Conservation (phyloP, 2,888 invertebrate genomes). For the Cephus pulcher region DNA sequence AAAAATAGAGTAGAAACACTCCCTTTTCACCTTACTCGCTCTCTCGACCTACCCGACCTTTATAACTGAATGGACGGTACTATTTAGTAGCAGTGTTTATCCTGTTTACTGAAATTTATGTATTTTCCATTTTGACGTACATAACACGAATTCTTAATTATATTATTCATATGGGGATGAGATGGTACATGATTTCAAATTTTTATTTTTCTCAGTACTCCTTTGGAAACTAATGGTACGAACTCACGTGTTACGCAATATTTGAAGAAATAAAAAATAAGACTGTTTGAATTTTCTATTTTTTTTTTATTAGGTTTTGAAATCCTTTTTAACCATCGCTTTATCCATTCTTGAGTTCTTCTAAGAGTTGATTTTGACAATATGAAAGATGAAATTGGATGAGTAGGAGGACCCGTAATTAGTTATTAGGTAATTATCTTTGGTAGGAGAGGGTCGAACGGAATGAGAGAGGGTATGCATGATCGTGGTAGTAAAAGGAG, state of each 20-base stretch:
- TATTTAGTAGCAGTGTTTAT: not conserved
- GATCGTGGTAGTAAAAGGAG: constrained; percentile 14
- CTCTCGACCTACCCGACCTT: not conserved
- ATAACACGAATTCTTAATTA: not conserved
- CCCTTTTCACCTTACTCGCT: not conserved
- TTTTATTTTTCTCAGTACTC: not conserved
- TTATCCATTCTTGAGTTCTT: not conserved
- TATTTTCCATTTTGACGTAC: not conserved
- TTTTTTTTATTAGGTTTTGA: not conserved
- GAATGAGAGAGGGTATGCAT: constrained; percentile 16
- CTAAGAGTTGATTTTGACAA: not conserved
- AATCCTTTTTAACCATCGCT: not conserved
- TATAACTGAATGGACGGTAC: not conserved
- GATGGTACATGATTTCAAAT: not conserved
- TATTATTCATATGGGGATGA: not conserved
- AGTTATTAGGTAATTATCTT: not conserved
- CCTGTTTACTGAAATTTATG: not conserved
- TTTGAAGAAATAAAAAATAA: not conserved
- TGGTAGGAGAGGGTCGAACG: not conserved
- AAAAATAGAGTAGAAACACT: not conserved
- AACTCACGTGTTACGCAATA: not conserved
- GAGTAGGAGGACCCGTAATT: not conserved
- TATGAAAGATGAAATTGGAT: not conserved
- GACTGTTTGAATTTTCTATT: not conserved
- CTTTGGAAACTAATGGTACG: not conserved